Conservation (phyloP, 2,888 invertebrate species). For the Eurois occulta region DNA sequence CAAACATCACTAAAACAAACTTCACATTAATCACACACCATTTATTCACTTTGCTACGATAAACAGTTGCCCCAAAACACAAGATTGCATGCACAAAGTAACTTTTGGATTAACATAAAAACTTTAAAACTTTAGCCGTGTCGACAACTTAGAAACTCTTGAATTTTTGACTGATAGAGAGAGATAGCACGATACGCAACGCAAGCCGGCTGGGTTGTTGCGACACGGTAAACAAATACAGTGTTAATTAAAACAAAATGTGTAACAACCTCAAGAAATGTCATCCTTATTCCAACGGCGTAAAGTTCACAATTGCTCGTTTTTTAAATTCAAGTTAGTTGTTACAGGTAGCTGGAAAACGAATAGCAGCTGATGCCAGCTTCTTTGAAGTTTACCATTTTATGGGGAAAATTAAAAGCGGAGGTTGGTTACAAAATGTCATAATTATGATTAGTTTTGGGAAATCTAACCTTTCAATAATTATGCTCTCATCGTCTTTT, state of each 20-base stretch:
- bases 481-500: neutral
- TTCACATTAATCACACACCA: constrained; percentile 51
- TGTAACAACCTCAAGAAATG: neutral
- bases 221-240: constrained; percentile 7
- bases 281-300: fast-evolving
- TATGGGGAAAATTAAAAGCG: constrained; percentile 12
- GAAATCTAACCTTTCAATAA: neutral
- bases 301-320: constrained; percentile 29
- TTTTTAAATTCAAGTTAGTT: neutral
- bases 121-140: constrained; percentile 82
- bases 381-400: constrained; percentile 3
- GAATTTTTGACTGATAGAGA: constrained; percentile 79
- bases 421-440: neutral
- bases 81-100: constrained; percentile 68
- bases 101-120: constrained; percentile 75
- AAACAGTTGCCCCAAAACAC: constrained; percentile 61
- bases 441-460: neutral
- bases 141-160: constrained; percentile 81
- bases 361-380: constrained; percentile 6
- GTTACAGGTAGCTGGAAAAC: constrained; percentile 36
- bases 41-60: constrained; percentile 60
- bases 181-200: constrained; percentile 70
- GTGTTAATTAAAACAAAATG: neutral
- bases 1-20: constrained; percentile 74
- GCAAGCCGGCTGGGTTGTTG: constrained; percentile 64